Evolutionary conservation across 2,113 vertebrate genomes (phyloP), one percentile per base, ranked within the genome.

Genomic region (Abramis brama): DNA sequence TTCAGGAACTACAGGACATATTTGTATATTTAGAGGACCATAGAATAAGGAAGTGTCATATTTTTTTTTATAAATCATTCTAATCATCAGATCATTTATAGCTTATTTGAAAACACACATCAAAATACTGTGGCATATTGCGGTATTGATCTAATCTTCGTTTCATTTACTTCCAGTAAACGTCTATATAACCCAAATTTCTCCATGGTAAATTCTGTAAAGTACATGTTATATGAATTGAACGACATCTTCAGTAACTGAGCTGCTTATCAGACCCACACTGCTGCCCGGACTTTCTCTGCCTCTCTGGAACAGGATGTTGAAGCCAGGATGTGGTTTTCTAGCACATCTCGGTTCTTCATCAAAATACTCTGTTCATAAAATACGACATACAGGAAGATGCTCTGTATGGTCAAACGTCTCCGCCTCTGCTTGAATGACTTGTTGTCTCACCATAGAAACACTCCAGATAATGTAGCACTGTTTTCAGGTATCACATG

Each of bases 261-360:
- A 50, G 45, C 73, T 43, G 33, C 43, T 92, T 92, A 92, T 93
- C 89, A 87, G 60, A 57, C 8, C 52, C 52, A 5, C 30, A 23
- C 12, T 85, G 82, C 75, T 84, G 64, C 84, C 86, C n/a, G 3
- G 50, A 43, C 13, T 43, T 33, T 71, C 70, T 88, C 15, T 87
- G 84, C 85, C 84, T 87, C 87, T 91, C 86, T 50, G 19, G 85
- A 89, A 91, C 87, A 89, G 92, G 94, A 95, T 93, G 90, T 88
- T 57, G 43, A 66, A 79, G 60, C 17, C 93, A 95, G 95, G 95
- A 95, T 94, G 94, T 94, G 93, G 94, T 89, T 93, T 86, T 43
- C 11, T 36, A 66, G 50, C 47, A 86, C 45, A 78, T 36, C 45
- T 83, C 57, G 5, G 50, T 25, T 66, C 64, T 88, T 30, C 30